Conservation (phyloP, 2,888 invertebrate genomes). For the Carterocephalus palaemon region DNA sequence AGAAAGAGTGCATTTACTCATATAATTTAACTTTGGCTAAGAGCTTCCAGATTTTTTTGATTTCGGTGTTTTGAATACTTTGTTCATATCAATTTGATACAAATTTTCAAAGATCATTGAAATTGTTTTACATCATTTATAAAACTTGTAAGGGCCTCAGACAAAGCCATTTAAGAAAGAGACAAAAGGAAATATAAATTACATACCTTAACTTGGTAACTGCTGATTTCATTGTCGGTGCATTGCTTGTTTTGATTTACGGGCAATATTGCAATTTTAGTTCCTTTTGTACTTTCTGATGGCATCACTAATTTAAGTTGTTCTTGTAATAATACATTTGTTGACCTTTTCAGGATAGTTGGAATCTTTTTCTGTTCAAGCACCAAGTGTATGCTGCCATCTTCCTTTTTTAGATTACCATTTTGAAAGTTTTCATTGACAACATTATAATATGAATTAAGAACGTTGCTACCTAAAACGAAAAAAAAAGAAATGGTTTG, state of each 20-base stretch:
- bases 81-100: too few species aligned
- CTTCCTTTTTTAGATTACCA: slow-evolving; percentile 38
- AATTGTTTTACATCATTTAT: too few species aligned
- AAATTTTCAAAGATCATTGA: too few species aligned
- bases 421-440: slow-evolving; percentile 55
- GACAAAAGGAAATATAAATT: too few species aligned
- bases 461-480: slow-evolving; percentile 49
- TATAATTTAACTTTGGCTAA: too few species aligned
- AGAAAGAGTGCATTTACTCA: too few species aligned
- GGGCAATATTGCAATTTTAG: slow-evolving; percentile 55
- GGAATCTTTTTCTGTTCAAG: slow-evolving; percentile 53
- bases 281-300: slow-evolving; percentile 49
- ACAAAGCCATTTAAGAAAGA: too few species aligned
- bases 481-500: slow-evolving; percentile 11
- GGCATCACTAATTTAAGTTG: slow-evolving; percentile 44
- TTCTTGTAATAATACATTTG: slow-evolving; percentile 35
- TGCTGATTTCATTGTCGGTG: slow-evolving; percentile 38
- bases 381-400: slow-evolving; percentile 45
- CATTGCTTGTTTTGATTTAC: slow-evolving; percentile 43
- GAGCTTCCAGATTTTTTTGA: too few species aligned
- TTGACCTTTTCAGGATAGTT: slow-evolving; percentile 48
- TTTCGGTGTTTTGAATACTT: too few species aligned
- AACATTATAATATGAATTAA: slow-evolving; percentile 64
- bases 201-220: slow-evolving; percentile 48
- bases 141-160: too few species aligned